Percentiles rank a stretch among this genome's conserved stretches.
Evolutionary conservation across 2,113 vertebrate genomes (phyloP).

Genomic region (Athene cunicularia): DNA sequence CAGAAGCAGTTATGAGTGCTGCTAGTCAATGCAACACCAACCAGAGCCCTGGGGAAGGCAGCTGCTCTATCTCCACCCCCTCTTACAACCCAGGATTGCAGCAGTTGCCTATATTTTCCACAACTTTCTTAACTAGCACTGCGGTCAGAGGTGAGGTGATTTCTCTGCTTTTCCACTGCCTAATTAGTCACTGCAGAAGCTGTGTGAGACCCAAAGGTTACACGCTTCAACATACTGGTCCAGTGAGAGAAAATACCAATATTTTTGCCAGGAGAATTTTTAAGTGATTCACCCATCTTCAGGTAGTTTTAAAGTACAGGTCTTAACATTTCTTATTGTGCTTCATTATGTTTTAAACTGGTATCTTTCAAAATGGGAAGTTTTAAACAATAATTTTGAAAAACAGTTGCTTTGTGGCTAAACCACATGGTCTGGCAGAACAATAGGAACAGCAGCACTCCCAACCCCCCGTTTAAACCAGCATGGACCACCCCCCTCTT

Average conservation of each 20-base stretch:
- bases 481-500: neutral
- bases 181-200: slow-evolving; percentile 5
- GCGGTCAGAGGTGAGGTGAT: neutral
- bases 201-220: neutral
- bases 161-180: neutral
- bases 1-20: neutral
- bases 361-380: neutral
- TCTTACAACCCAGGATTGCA: neutral
- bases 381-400: neutral
- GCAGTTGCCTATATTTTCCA: neutral
- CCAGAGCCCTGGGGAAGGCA: neutral
- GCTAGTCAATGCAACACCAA: neutral
- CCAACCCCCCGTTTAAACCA: neutral
- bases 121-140: neutral
- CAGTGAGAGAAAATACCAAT: neutral
- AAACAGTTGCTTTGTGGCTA: neutral
- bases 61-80: neutral
- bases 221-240: neutral
- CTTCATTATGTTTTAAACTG: neutral
- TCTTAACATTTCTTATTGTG: neutral
- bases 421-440: neutral
- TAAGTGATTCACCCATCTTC: neutral
- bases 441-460: neutral
- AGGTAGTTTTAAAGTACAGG: neutral
- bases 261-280: slow-evolving; percentile 13